Evolutionary conservation across 2,113 vertebrate species (phyloP), one percentile per base, ranked within the genome.

Genomic region (Dicerorhinus sumatrensis): DNA sequence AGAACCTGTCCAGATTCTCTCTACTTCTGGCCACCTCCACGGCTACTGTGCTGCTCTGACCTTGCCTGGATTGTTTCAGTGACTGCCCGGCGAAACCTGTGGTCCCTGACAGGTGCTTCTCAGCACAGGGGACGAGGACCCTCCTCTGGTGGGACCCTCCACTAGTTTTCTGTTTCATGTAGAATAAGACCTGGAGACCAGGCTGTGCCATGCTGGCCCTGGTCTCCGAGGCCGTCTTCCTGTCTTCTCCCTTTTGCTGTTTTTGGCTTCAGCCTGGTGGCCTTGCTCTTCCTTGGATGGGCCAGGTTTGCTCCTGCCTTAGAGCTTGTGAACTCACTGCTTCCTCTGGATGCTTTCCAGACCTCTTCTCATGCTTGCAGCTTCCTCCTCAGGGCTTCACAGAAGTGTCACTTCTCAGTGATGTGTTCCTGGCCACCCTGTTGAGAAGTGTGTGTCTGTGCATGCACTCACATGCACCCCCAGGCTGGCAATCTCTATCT

Each of bases 71-170:
- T 12, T 3, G 39, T 17, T 36, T 29, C 60, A 39, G 31, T 2
- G 60, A 42, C 70, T 7, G 0, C 70, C 39, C 0, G 0, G 29
- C 0, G 70, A 33, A 3, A 5, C 88, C 73, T 39, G n/a, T 0
- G 0, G 23, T 23, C 39, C 72, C 39, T 31, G 3, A 3, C 56
- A 27, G 56, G 70, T 31, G 5, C 67, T 21, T 18, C 48, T 51
- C 56, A 16, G 29, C 72, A 8, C n/a, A 6, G 36, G 5, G 48
- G 18, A 6, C 0, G 0, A 54, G 5, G 75, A 33, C 58, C 60
- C 46, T 23, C 17, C 60, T 27, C 33, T n/a, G 48, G 51, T 25
- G 54, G 29, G 54, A 6, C 39, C 62, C 54, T 92, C 23, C 39
- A 2, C 21, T 12, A 4, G 20, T 39, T 9, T n/a, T 60, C 10